Evolutionary conservation across 2,113 vertebrate species (phyloP).

Genomic region (Canis aureus): DNA sequence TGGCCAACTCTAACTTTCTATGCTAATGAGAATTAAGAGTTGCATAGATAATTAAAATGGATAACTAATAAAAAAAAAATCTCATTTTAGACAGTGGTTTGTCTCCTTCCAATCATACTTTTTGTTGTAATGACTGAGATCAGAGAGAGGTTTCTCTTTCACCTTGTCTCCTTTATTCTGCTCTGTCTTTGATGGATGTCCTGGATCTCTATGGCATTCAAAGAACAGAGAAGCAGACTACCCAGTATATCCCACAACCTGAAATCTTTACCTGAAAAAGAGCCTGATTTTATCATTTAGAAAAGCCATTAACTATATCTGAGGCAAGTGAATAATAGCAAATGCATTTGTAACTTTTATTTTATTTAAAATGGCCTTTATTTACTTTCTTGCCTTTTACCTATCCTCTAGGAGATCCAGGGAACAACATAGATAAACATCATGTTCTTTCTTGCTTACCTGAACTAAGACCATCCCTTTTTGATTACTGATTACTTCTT

Average conservation of each 20-base stretch:
- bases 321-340: not conserved
- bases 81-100: constrained; percentile 4
- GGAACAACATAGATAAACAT: constrained; percentile 33
- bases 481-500: not conserved
- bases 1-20: not conserved
- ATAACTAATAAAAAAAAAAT: not conserved
- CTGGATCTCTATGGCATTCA: not conserved
- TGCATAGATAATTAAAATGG: constrained; percentile 17
- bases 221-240: not conserved
- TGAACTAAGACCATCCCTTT: not conserved
- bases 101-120: not conserved
- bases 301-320: not conserved
- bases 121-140: not conserved
- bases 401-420: not conserved
- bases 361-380: constrained; percentile 13
- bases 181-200: not conserved
- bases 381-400: not conserved
- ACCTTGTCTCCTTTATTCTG: not conserved
- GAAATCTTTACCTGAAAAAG: constrained; percentile 42
- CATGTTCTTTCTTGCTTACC: not conserved
- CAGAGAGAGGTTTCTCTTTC: constrained; percentile 28
- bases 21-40: constrained; percentile 39
- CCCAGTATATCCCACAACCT: not conserved
- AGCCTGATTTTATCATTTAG: not conserved
- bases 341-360: not conserved